These are phyloP conservation scores for Cephus sareptanus DNA, from an alignment of 2,888 invertebrate genomes.

Conservation along the genomic window DNA sequence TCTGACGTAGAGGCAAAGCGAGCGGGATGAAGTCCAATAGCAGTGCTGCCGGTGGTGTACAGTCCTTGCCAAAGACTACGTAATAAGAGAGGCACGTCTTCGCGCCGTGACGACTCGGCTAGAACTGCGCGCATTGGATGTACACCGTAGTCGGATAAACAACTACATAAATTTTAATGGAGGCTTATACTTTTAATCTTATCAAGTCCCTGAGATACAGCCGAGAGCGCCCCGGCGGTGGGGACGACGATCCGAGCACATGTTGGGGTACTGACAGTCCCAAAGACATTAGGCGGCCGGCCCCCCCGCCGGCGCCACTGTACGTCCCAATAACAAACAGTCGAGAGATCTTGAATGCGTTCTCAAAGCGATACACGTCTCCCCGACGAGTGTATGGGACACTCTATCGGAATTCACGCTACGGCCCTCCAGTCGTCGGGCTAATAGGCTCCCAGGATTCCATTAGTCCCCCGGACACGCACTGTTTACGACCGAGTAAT, in stretches of 20 bases:
- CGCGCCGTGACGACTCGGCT: background rate
- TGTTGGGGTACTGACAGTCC: background rate
- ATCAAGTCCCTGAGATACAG: conserved; percentile 33
- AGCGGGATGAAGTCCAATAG: background rate
- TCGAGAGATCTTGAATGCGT: no score
- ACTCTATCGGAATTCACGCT: no score
- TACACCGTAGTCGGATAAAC: conserved; percentile 35
- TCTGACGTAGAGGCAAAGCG: background rate
- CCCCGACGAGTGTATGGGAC: no score
- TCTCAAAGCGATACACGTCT: background rate
- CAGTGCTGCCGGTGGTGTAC: background rate
- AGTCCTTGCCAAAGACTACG: background rate
- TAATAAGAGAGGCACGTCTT: background rate
- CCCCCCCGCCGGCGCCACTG: background rate
- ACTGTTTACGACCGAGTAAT: no score
- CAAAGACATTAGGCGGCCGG: background rate
- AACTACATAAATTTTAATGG: conserved; percentile 49
- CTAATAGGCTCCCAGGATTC: no score
- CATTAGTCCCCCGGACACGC: no score
- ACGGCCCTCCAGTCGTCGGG: no score
- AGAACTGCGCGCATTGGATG: conserved; percentile 6
- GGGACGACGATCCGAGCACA: background rate
- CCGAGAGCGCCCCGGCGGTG: background rate
- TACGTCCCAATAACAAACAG: no score
- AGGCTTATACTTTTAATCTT: conserved; percentile 46